A percentile compares a stretch with the other conserved stretches of the same genome.
phyloP scores from a whole-genome alignment of 2,888 invertebrate species.

The Acanthosepion lycidas region DNA sequence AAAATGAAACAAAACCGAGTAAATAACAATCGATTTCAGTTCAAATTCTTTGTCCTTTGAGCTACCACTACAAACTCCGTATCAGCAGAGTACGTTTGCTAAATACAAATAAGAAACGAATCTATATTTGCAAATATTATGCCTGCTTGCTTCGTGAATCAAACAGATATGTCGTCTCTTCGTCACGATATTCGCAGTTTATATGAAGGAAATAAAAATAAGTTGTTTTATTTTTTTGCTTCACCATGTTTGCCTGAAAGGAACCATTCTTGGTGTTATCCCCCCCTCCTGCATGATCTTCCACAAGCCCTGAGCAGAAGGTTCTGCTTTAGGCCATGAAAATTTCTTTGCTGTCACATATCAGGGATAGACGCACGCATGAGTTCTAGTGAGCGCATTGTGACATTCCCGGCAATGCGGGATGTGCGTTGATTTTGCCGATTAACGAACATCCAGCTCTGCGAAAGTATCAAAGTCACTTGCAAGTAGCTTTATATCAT shows the following conservation, averaged over 20 bases:
- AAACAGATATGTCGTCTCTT: neutral
- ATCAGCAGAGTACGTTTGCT: neutral
- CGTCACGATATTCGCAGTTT: neutral
- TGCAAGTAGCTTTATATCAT: neutral
- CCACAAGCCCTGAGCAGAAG: neutral
- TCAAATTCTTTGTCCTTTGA: too few species aligned
- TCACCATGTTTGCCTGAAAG: neutral
- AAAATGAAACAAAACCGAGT: too few species aligned
- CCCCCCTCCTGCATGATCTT: neutral
- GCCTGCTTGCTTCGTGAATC: neutral
- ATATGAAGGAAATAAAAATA: neutral
- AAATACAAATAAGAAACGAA: neutral
- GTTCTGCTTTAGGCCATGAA: neutral
- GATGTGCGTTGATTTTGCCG: neutral
- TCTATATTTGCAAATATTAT: neutral
- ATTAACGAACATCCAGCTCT: neutral
- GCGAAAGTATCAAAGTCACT: neutral
- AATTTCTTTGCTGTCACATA: neutral
- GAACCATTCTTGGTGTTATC: neutral
- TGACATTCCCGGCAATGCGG: neutral
- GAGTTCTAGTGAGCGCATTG: neutral
- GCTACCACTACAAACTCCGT: too few species aligned
- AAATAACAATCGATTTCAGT: too few species aligned
- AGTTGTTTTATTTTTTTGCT: neutral
- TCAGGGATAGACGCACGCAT: neutral